Conservation (phyloP, 2,113 vertebrate species). For the Neodontobutis hainanensis region DNA sequence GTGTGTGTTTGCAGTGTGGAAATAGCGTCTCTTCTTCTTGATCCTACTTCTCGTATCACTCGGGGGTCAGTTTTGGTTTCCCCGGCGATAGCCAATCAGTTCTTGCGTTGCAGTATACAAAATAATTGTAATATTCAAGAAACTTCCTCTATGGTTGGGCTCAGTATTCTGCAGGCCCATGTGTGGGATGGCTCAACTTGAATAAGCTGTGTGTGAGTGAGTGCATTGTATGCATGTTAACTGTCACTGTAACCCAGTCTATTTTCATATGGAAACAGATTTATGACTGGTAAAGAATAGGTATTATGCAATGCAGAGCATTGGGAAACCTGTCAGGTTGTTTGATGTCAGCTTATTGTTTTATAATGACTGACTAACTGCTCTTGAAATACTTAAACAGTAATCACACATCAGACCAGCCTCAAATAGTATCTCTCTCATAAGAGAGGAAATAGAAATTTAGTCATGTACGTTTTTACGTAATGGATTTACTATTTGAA, state of each 20-base stretch:
- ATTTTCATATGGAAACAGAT: constrained; percentile 63
- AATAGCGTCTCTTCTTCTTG: constrained; percentile 56
- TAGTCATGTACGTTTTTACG: constrained; percentile 1
- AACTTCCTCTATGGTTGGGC: constrained; percentile 63
- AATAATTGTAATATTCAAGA: constrained; percentile 67
- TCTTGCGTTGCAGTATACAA: constrained; percentile 82
- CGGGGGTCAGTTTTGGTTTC: constrained; percentile 58
- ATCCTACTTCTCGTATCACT: constrained; percentile 72
- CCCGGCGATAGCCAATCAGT: constrained; percentile 82
- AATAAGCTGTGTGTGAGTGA: constrained; percentile 54
- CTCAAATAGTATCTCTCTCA: constrained; percentile 34
- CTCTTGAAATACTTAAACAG: constrained; percentile 24
- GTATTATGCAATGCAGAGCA: constrained; percentile 48
- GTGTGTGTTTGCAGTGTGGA: constrained; percentile 15
- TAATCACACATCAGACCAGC: constrained; percentile 32
- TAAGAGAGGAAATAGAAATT: not conserved
- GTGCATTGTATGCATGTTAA: constrained; percentile 47
- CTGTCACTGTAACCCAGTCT: constrained; percentile 60
- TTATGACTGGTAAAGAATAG: constrained; percentile 43
- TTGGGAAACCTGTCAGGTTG: constrained; percentile 21
- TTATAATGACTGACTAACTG: constrained; percentile 18
- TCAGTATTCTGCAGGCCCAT: constrained; percentile 52
- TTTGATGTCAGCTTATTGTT: constrained; percentile 32
- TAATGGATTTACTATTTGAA: constrained; percentile 36
- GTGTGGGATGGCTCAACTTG: constrained; percentile 62